Base-by-base conservation (phyloP, 2,888 invertebrate genomes). In the Fragum whitleyi region DNA sequence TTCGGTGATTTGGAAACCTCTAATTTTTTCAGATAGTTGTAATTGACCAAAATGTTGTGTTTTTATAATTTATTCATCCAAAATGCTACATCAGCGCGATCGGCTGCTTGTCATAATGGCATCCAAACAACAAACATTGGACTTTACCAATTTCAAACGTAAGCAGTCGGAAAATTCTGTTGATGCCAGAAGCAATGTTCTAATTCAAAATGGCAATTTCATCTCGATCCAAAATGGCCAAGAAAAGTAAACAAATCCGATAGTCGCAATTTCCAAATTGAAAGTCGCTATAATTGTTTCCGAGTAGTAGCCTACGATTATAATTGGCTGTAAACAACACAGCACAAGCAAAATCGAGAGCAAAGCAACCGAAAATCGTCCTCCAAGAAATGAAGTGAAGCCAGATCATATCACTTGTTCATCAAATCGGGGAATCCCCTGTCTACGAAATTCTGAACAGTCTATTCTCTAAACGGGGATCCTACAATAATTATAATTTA, bases 81-180 rank as follows among this genome's bases (percentile, higher is more conserved):
- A 47, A 47, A 47, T 16, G 47, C 47, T 47, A 47, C 47, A 16
- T 47, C 47, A 47, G 5, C 47, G 47, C 16, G 47, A 47, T 47
- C 47, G 47, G 14, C 47, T 47, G 47, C 47, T 47, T 47, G 47
- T 47, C 47, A 47, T 47, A 47, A 47, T 47, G 47, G 47, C 47
- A 19, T 47, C 47, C 47, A 47, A 47, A n/a, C 47, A 47, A 47
- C 47, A 47, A 47, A 47, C 47, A 47, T 47, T 47, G n/a, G 47
- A 47, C n/a, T 47, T 47, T 14, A 9, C 14, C 14, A 47, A 47
- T 47, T 47, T 47, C n/a, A 47, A 47, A 47, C 47, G 47, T 47
- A 47, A 47, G 47, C 47, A 47, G 47, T 47, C 47, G 16, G 5
- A 47, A 47, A 47, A 14, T 47, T 16, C 7, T 47, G 47, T n/a